A percentile compares a stretch with the other conserved stretches of the same genome.
Conservation (phyloP, 2,888 invertebrate genomes). For the Ormyrus thymus region DNA sequence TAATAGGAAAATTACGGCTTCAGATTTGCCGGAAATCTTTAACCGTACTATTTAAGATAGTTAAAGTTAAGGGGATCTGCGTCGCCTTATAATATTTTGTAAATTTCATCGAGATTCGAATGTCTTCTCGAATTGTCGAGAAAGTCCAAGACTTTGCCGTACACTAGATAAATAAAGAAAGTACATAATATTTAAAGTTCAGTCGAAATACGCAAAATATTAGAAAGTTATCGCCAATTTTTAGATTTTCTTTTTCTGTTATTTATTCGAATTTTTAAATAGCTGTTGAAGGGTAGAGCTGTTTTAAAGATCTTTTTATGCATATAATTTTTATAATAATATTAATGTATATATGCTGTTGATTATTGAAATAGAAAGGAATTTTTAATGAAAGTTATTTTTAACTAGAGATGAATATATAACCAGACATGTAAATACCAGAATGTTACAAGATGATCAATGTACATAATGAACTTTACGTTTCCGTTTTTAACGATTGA, state of each 20-base stretch:
- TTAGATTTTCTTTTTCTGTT: constrained; percentile 14
- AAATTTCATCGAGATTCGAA: constrained; percentile 25
- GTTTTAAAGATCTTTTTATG: too few relatives aligned
- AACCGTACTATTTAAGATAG: constrained; percentile 28
- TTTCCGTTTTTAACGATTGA: too few relatives aligned
- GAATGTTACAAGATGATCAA: too few relatives aligned
- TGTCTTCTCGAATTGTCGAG: constrained; percentile 7
- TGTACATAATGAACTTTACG: too few relatives aligned
- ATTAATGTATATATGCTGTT: too few relatives aligned
- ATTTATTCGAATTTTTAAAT: not conserved
- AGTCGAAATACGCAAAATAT: constrained; percentile 55
- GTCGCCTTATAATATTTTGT: constrained; percentile 23
- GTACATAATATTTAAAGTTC: constrained; percentile 9
- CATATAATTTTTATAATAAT: not conserved
- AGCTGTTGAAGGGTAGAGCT: too few relatives aligned
- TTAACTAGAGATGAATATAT: too few relatives aligned
- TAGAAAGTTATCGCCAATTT: constrained; percentile 55
- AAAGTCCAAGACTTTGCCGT: not conserved
- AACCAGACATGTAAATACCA: too few relatives aligned
- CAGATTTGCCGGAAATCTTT: constrained; percentile 13
- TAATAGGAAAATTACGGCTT: constrained; percentile 25
- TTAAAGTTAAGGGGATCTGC: constrained; percentile 31
- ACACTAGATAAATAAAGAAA: not conserved
- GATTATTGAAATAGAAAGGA: too few relatives aligned
- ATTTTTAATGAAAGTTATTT: too few relatives aligned